Evolutionary conservation across 2,113 vertebrate species (phyloP), one percentile per base, ranked within the genome.

Genomic region (Xenopus borealis): DNA sequence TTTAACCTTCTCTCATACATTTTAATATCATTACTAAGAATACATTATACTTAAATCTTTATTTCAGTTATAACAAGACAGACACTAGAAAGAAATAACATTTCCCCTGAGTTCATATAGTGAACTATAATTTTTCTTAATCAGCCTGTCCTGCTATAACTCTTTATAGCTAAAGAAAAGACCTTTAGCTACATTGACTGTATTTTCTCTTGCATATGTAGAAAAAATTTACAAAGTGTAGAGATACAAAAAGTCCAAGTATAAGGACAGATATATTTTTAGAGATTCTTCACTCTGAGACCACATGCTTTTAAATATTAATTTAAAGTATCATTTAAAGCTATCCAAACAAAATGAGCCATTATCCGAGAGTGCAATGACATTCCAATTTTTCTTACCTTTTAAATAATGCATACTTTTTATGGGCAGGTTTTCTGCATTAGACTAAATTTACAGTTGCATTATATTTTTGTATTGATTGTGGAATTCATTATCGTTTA

Each of bases 1-100:
- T 18, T 10, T 75, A 53, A 62, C 45, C 65, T 75, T 66, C 17
- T 9, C 16, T 47, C 72, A 66, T 67, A 20, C 68, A 70, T 70
- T 70, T 70, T 70, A 58, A 58, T 70, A n/a, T 45, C 12, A 10
- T n/a, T 58, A 33, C 12, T 13, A 70, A 57, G 53, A 57, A 70
- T 70, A 59, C 10, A 61, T 61, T 61, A 61, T 71, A 18, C 44
- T 59, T 59, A 20, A 70, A 46, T 68, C 33, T 71, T 59, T 71
- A 12, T 45, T 71, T 59, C 33, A 71, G 55, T 8, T 46, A 59
- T 20, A 58, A 12, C 10, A 71, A 61, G 2, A n/a, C 30, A 61
- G 2, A n/a, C 30, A 64, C 27, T 64, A 33, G 62, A 64, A 64
- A 64, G 62, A 59, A 33, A 71, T 71, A 71, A 58, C 33, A 59